A percentile compares a stretch with the other conserved stretches of the same genome.
Conservation (phyloP, 2,113 vertebrate genomes). For the Sciurus niger region DNA sequence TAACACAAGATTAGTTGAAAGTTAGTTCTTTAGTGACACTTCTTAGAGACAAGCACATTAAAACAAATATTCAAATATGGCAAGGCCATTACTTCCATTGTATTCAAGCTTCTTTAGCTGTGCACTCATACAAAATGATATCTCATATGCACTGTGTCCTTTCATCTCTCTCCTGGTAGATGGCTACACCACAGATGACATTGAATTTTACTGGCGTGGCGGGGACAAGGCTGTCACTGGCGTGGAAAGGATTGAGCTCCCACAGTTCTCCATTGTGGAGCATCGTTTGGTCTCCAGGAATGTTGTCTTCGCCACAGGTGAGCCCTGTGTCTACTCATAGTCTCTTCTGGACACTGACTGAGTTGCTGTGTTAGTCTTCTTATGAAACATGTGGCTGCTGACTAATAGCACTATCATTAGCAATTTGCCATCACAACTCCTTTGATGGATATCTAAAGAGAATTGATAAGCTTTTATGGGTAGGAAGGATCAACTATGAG, state of each 20-base stretch:
- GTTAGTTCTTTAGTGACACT: not conserved
- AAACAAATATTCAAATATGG: not conserved
- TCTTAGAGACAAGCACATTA: not conserved
- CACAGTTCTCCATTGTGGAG: conserved; percentile 98
- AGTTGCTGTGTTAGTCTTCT: accelerated
- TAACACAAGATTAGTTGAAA: not conserved
- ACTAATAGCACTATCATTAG: accelerated
- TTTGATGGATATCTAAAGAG: not conserved
- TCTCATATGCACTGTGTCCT: not conserved
- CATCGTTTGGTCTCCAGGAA: conserved; percentile 98
- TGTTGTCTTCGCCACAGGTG: conserved; percentile 99
- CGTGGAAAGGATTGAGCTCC: conserved; percentile 96
- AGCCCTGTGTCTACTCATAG: not conserved
- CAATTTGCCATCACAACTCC: accelerated
- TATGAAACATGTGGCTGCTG: accelerated
- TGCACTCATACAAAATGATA: accelerated
- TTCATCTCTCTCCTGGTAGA: conserved; percentile 89
- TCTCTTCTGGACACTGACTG: accelerated
- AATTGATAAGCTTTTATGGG: not conserved
- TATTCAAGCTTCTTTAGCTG: not conserved
- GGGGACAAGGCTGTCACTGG: conserved; percentile 96
- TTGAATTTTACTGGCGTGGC: conserved; percentile 99
- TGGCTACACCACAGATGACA: conserved; percentile 99
- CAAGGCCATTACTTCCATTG: not conserved
- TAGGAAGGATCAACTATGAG: not conserved